These are phyloP conservation scores for Phylloscopus collybita DNA, from an alignment of 2,797 vertebrate species.

Conservation along the genomic window DNA sequence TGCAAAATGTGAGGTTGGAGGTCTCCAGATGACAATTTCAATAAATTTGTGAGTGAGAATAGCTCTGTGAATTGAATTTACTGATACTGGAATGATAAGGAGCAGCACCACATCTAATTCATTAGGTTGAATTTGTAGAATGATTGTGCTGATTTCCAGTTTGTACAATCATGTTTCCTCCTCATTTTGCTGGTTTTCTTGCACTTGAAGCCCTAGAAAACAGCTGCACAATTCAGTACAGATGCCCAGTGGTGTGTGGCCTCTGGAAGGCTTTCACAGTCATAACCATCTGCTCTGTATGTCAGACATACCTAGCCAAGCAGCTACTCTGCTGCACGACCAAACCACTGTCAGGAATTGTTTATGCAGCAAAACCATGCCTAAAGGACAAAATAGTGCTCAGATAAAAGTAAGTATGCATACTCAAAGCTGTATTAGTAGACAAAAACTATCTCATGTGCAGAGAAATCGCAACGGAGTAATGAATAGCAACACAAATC, in stretches of 20 bases:
- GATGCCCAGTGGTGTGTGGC: background rate
- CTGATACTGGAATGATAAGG: background rate
- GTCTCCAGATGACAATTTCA: background rate
- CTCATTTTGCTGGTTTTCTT: background rate
- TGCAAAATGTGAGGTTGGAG: background rate
- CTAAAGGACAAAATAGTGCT: background rate
- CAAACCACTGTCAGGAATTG: background rate
- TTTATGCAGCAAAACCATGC: background rate
- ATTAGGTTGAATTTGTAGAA: background rate
- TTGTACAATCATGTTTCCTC: background rate
- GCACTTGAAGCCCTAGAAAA: background rate
- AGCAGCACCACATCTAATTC: background rate
- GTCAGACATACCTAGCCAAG: background rate
- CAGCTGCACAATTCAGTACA: background rate
- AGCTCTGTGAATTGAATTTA: background rate
- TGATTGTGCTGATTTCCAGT: background rate
- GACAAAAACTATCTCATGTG: background rate
- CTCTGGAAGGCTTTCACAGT: conserved; percentile 1
- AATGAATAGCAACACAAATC: background rate
- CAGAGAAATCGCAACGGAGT: background rate
- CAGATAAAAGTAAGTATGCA: background rate
- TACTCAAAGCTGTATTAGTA: background rate
- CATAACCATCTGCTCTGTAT: background rate
- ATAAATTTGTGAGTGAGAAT: background rate
- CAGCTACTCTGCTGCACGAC: background rate